These are phyloP conservation scores for Polydrusus pterygomalis DNA, from an alignment of 2,888 invertebrate genomes.

Conservation along the genomic window DNA sequence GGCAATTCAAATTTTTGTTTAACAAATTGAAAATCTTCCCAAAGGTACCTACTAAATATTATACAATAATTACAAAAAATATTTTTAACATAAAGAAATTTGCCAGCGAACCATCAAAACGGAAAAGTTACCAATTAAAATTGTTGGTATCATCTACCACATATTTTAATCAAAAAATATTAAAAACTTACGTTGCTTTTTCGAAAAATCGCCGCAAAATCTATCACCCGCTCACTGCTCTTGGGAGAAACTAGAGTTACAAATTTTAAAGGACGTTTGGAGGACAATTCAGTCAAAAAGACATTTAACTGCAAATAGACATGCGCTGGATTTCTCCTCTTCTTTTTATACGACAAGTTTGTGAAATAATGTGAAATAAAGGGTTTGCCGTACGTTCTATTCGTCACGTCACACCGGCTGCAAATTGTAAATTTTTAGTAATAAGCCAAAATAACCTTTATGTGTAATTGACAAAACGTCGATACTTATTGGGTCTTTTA, in stretches of 20 bases:
- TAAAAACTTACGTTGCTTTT: constrained; percentile 31
- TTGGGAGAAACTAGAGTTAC: constrained; percentile 39
- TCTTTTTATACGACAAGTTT: constrained; percentile 23
- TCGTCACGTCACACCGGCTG: constrained; percentile 15
- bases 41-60: too few relatives aligned
- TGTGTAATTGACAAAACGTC: constrained; percentile 3
- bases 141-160: not conserved
- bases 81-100: too few relatives aligned
- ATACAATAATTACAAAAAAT: too few relatives aligned
- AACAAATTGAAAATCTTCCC: too few relatives aligned
- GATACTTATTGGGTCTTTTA: constrained; percentile 23
- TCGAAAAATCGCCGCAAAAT: constrained; percentile 30
- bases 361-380: too few relatives aligned
- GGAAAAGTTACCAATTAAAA: not conserved
- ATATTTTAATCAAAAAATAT: constrained; percentile 18
- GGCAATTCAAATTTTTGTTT: too few relatives aligned
- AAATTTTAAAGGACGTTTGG: constrained; percentile 55
- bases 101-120: not conserved
- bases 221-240: constrained; percentile 11
- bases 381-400: constrained; percentile 3
- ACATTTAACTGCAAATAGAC: constrained; percentile 36
- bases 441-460: constrained; percentile 15
- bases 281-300: constrained; percentile 57
- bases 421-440: not conserved
- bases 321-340: not conserved